Evolutionary conservation across 2,113 vertebrate genomes (phyloP), one percentile per base, ranked within the genome.

Genomic region (Tragelaphus buxtoni): DNA sequence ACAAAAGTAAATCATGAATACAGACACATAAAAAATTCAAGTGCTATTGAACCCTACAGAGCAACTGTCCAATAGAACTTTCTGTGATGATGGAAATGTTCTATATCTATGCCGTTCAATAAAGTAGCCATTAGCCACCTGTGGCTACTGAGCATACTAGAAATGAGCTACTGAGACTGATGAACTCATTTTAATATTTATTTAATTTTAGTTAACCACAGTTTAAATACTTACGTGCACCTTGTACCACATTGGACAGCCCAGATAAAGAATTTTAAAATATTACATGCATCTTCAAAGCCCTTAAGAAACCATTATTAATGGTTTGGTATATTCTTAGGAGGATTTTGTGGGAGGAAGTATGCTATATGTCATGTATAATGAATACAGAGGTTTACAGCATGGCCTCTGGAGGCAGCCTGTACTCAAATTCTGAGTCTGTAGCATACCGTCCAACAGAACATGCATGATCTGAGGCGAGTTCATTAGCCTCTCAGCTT

Each of bases 1-100:
- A 94, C 24, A 88, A 88, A 87, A 97, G 79, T 90, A 97, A 97
- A 95, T 97, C 87, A 94, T 51, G 65, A 90, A 72, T 88, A 55
- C 20, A 88, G 39, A 51, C 42, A 56, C 93, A 97, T 82, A 69
- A 97, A 94, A 96, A 91, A 95, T 92, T 95, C 49, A 96, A 80
- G 65, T 35, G 32, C 47, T 87, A 83, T 95, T 94, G 87, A 97
- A 87, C 28, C 55, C 84, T 84, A 63, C 49, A 84, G 65, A 90
- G 65, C 55, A 88, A 60, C 53, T 72, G 42, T 81, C 88, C 87
- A 96, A 88, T 76, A 95, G 65, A 94, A 84, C 14, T 58, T 90
- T 84, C 88, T 90, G 24, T 80, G 39, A 80, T 96, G 95, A 96
- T 77, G 49, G 45, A 97, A 94, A 89, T 88, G 45, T 81, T 91